These are phyloP conservation scores for Sarcophaga rosellei DNA, from an alignment of 2,888 invertebrate species.

Conservation along the genomic window DNA sequence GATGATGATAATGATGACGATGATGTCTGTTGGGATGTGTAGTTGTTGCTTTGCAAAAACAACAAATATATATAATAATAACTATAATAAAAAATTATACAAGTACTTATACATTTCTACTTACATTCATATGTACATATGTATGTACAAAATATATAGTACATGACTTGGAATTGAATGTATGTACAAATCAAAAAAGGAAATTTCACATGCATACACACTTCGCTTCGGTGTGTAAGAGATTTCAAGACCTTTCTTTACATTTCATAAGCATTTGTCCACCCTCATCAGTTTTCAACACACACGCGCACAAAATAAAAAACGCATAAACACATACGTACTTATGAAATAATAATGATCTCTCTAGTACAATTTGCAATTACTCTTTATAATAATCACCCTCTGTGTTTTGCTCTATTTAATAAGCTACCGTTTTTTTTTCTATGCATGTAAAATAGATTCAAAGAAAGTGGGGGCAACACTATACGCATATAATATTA, in stretches of 20 bases:
- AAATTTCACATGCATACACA: constrained; percentile 3
- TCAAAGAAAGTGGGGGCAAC: not conserved
- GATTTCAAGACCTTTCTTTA: constrained; percentile 47
- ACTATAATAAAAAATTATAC: constrained; percentile 14
- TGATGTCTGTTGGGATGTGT: not conserved
- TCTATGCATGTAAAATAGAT: not conserved
- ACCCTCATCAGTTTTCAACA: not conserved
- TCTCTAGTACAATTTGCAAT: not conserved
- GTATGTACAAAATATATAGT: constrained; percentile 27
- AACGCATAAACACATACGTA: not conserved
- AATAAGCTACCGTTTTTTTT: not conserved
- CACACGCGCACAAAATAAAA: not conserved
- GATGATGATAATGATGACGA: not conserved
- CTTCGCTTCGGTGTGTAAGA: not conserved
- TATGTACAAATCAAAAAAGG: constrained; percentile 31
- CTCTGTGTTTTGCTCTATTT: constrained; percentile 12
- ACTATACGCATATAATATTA: not conserved
- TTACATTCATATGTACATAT: not conserved
- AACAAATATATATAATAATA: not conserved
- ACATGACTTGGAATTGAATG: constrained; percentile 42
- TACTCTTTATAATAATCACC: not conserved
- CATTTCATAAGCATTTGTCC: not conserved
- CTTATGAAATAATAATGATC: not conserved
- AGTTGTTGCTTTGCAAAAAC: constrained; percentile 36
- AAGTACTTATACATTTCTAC: not conserved